Evolutionary conservation across 1,140 invertebrate genomes (phyloP).

Genomic region (Zaprionus ornatus): DNA sequence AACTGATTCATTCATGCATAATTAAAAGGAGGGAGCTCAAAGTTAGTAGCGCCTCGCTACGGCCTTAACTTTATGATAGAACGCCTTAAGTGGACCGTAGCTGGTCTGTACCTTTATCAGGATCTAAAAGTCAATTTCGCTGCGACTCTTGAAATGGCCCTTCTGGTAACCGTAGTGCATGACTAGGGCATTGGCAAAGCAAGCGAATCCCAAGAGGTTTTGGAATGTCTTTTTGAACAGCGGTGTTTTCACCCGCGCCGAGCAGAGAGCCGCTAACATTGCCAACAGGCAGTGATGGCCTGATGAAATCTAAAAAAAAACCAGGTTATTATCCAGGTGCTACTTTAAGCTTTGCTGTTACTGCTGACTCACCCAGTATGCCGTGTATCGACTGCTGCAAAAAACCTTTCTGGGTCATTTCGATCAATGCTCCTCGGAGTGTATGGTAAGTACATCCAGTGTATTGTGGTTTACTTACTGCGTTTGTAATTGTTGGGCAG

Average conservation of each 20-base stretch:
- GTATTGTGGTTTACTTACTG: slow-evolving; percentile 74
- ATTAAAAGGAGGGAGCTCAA: neutral
- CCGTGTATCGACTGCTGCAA: slow-evolving; percentile 60
- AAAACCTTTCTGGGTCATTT: slow-evolving; percentile 71
- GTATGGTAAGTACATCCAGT: slow-evolving; percentile 78
- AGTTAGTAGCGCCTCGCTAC: slow-evolving; percentile 58
- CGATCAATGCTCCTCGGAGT: slow-evolving; percentile 69
- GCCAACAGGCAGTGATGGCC: slow-evolving; percentile 62
- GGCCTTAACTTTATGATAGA: slow-evolving; percentile 54
- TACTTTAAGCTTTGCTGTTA: neutral
- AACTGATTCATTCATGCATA: neutral
- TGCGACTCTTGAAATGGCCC: slow-evolving; percentile 62
- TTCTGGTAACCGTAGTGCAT: slow-evolving; percentile 80
- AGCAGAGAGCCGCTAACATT: slow-evolving; percentile 72
- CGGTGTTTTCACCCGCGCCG: slow-evolving; percentile 62
- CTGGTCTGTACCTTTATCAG: slow-evolving; percentile 69
- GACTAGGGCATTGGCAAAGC: slow-evolving; percentile 70
- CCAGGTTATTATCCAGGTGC: slow-evolving; percentile 2
- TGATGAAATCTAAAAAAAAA: slow-evolving; percentile 25
- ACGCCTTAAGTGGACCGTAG: slow-evolving; percentile 68
- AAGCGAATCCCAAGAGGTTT: slow-evolving; percentile 67
- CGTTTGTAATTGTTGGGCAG: slow-evolving; percentile 66
- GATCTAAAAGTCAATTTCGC: slow-evolving; percentile 51
- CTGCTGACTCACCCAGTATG: slow-evolving; percentile 64
- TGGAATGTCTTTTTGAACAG: slow-evolving; percentile 74